Evolutionary conservation across 2,113 vertebrate species (phyloP).

Genomic region (Climacteris rufus): DNA sequence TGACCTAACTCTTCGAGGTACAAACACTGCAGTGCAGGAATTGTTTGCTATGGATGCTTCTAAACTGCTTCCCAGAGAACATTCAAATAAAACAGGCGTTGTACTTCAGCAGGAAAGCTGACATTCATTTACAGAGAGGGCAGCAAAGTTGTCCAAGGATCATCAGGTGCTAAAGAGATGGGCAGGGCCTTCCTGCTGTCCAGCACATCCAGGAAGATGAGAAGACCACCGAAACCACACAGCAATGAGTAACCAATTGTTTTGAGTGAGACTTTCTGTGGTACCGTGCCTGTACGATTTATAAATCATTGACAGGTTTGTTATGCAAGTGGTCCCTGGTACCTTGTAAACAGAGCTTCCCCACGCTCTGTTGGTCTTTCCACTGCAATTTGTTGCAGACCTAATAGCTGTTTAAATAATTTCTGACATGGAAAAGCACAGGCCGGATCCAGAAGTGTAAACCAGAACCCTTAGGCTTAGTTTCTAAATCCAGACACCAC

Average conservation of each 20-base stretch:
- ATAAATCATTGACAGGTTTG: slow-evolving; percentile 74
- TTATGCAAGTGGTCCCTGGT: slow-evolving; percentile 54
- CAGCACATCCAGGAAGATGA: neutral
- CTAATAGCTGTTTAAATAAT: slow-evolving; percentile 39
- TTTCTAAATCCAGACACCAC: neutral
- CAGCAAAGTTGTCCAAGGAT: neutral
- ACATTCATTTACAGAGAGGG: slow-evolving; percentile 15
- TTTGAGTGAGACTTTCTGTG: slow-evolving; percentile 28
- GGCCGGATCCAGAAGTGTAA: neutral
- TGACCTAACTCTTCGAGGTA: neutral
- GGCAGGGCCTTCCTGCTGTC: neutral
- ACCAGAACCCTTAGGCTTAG: neutral
- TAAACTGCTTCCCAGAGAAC: slow-evolving; percentile 19
- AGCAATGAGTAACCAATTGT: slow-evolving; percentile 72
- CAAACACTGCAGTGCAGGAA: neutral
- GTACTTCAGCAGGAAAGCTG: neutral
- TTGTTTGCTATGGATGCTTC: slow-evolving; percentile 8
- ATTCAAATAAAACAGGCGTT: neutral
- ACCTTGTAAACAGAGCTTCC: slow-evolving; percentile 63
- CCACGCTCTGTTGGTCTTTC: slow-evolving; percentile 66
- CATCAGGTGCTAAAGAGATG: neutral
- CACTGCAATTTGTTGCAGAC: slow-evolving; percentile 28
- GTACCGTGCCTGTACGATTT: slow-evolving; percentile 31
- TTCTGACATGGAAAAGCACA: neutral
- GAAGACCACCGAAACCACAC: slow-evolving; percentile 15